Base-by-base conservation (phyloP, 2,888 invertebrate genomes). In the Spodoptera littoralis region DNA sequence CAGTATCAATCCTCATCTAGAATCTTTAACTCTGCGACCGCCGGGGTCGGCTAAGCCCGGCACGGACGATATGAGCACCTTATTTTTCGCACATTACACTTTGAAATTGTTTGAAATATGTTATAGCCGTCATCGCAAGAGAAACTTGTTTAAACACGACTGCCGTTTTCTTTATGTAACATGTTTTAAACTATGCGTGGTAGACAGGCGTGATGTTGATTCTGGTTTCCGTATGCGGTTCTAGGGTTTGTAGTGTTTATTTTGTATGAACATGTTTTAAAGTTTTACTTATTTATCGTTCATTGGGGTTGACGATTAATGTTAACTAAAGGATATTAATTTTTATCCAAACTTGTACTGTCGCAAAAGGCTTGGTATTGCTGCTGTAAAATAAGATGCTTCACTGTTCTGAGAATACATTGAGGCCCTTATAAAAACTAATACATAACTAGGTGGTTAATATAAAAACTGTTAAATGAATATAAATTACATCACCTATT, bases 11-110 rank as follows among this genome's bases (percentile, higher is more conserved):
- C 11, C 73, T 30, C 60, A 76, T 88, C 86, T 55, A 87, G 85
- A 11, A n/a, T 42, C 36, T 49, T 6, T 79, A 78, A 18, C n/a
- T 65, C 73, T 49, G n/a, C 13, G 75, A 61, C 27, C 47, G 54
- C 52, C 58, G 65, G 70, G 79, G 77, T 74, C 79, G 80, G 66
- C 51, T 62, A 76, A 63, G 80, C 81, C 77, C 68, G 63, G 77
- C 69, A 59, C 78, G 78, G 70, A 77, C 87, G 86, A 88, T 88
- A 88, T 87, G 87, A 88, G 90, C 87, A 89, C 89, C 92, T 92
- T 90, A 93, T 93, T 93, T 93, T 92, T 92, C 92, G 92, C 91
- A 83, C 90, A 92, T 93, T 92, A 92, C 91, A 91, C 93, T 90
- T 90, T 86, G 89, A 92, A 90, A 93, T 92, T 92, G 92, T 92